Percentiles rank a stretch among this genome's conserved stretches.
Evolutionary conservation across 2,888 invertebrate genomes (phyloP).

Genomic region (Cheilosia variabilis): DNA sequence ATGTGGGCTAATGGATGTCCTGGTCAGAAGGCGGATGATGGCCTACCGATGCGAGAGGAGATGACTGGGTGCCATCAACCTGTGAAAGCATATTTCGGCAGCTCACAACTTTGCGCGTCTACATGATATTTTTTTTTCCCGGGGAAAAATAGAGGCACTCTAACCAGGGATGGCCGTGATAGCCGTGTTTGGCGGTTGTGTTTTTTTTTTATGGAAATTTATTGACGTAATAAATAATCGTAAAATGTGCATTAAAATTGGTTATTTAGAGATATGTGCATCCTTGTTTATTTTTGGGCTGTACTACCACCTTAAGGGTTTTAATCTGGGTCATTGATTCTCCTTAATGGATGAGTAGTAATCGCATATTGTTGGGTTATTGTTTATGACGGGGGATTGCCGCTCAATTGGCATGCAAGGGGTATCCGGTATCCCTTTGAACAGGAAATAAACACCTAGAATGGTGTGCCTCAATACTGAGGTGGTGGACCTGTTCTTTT

Average conservation of each 20-base stretch:
- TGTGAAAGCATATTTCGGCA: constrained; percentile 30
- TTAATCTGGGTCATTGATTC: constrained; percentile 2
- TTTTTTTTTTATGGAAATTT: constrained; percentile 80
- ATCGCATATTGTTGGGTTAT: neutral
- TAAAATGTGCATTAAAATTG: constrained; percentile 81
- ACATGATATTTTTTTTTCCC: constrained; percentile 6
- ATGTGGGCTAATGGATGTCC: constrained; percentile 62
- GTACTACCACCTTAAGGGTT: constrained; percentile 1
- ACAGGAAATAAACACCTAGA: no score
- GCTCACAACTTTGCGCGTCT: constrained; percentile 6
- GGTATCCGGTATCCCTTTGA: neutral
- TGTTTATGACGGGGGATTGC: neutral
- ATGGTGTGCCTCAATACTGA: neutral
- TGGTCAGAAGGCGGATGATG: constrained; percentile 39
- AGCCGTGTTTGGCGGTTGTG: constrained; percentile 4
- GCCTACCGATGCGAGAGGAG: constrained; percentile 27
- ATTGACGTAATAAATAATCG: constrained; percentile 81
- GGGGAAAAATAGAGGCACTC: constrained; percentile 40
- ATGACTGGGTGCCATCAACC: constrained; percentile 13
- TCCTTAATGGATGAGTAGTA: neutral
- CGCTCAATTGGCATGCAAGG: neutral
- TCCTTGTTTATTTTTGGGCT: constrained; percentile 40
- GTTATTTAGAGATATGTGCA: constrained; percentile 55
- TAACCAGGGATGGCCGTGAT: constrained; percentile 37
- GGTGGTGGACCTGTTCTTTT: neutral